Conservation (phyloP, 2,888 invertebrate genomes). For the Dyspetes luteomarginatus region DNA sequence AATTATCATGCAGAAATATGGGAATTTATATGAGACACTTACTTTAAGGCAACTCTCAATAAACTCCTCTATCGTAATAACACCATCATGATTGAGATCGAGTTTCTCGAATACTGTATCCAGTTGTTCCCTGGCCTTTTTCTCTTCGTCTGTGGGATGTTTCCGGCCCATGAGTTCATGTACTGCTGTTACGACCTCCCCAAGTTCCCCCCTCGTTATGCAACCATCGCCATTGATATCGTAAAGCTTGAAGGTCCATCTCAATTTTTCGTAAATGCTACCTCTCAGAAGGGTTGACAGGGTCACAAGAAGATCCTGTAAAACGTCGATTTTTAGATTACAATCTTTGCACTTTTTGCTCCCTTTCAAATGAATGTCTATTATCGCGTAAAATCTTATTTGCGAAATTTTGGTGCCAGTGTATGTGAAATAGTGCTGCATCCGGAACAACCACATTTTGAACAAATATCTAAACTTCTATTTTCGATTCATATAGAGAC, state of each 20-base stretch:
- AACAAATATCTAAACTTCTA: too few species aligned
- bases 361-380: neutral
- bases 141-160: conserved; percentile 92
- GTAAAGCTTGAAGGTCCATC: conserved; percentile 98
- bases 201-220: conserved; percentile 95
- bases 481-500: too few species aligned
- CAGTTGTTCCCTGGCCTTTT: conserved; percentile 94
- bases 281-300: conserved; percentile 96
- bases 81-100: conserved; percentile 96
- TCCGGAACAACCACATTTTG: too few species aligned
- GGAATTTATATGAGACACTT: conserved; percentile 67
- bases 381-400: too few species aligned
- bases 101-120: conserved; percentile 95
- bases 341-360: neutral
- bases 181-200: conserved; percentile 94
- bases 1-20: too few species aligned
- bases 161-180: conserved; percentile 95
- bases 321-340: conserved; percentile 46
- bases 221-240: conserved; percentile 98
- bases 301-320: conserved; percentile 96
- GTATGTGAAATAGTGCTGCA: too few species aligned
- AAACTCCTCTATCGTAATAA: conserved; percentile 97
- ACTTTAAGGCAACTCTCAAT: conserved; percentile 96
- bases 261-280: conserved; percentile 95
- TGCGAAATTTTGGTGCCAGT: too few species aligned